A percentile compares a stretch with the other conserved stretches of the same genome.
These are phyloP conservation scores for Calosoma granatense DNA, from an alignment of 1,140 invertebrate species.

Conservation along the genomic window DNA sequence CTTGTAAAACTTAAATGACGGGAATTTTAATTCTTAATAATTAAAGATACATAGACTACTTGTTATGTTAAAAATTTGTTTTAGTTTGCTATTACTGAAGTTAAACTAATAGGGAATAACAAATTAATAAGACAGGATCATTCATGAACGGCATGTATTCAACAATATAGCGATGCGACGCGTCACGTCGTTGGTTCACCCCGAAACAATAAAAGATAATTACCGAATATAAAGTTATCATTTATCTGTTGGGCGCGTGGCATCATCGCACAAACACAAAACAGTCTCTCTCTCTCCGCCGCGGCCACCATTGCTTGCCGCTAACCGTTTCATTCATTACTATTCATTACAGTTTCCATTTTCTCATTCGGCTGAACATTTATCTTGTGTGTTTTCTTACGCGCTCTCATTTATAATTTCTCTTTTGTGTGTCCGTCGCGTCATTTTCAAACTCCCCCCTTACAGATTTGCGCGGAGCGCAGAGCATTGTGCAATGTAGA, in stretches of 20 bases:
- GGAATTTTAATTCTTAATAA: no score
- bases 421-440: slow-evolving; percentile 5
- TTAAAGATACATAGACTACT: no score
- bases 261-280: background rate
- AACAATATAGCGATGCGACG: no score
- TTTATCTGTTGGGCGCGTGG: background rate
- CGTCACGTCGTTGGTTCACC: no score
- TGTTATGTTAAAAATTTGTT: no score
- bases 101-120: no score
- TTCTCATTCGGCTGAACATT: slow-evolving; percentile 7
- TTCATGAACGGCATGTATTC: no score
- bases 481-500: background rate
- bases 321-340: slow-evolving; percentile 7
- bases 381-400: slow-evolving; percentile 6
- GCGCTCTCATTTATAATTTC: slow-evolving; percentile 9
- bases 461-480: background rate
- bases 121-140: no score
- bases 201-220: background rate
- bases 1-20: no score
- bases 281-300: slow-evolving; percentile 3
- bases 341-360: slow-evolving; percentile 8
- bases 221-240: background rate
- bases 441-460: background rate
- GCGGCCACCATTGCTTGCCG: no score
- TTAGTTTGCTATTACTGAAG: no score